Percentiles rank a stretch among this genome's conserved stretches.
Conservation (phyloP, 2,888 invertebrate species). For the Scaptomyza flava region DNA sequence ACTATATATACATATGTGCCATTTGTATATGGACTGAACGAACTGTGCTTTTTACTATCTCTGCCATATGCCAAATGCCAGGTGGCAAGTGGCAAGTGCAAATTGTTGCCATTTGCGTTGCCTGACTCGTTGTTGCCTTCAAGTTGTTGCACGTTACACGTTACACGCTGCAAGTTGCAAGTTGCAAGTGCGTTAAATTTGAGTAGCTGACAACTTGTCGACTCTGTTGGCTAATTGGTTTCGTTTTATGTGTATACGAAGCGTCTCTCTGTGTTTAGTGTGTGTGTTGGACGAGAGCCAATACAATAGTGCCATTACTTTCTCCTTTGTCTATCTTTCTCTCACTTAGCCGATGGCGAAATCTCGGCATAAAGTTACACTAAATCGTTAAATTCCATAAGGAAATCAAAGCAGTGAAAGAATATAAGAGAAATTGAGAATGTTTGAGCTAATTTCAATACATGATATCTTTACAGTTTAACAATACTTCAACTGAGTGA, state of each 20-base stretch:
- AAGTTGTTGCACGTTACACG: constrained; percentile 43
- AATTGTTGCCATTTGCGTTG: constrained; percentile 45
- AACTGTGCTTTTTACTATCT: constrained; percentile 2
- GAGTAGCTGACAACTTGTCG: constrained; percentile 61
- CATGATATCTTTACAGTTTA: neutral
- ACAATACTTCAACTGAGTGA: neutral
- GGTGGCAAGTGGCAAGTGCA: constrained; percentile 4
- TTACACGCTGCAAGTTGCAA: constrained; percentile 6
- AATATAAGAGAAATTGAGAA: no score
- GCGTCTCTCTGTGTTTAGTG: constrained; percentile 21
- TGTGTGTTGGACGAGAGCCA: constrained; percentile 14
- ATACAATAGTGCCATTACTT: constrained; percentile 3
- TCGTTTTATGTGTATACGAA: constrained; percentile 47
- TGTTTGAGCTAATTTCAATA: no score
- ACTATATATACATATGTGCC: neutral
- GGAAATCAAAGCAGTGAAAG: neutral
- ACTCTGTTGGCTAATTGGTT: constrained; percentile 57
- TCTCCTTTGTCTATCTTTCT: neutral
- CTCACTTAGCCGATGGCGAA: neutral
- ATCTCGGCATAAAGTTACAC: neutral
- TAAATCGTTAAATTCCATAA: neutral
- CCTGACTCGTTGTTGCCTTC: constrained; percentile 12
- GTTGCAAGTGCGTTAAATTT: constrained; percentile 57
- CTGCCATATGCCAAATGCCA: constrained; percentile 2
- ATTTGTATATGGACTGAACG: neutral